Evolutionary conservation across 2,888 invertebrate species (phyloP).

Genomic region (Sepioteuthis lessoniana): DNA sequence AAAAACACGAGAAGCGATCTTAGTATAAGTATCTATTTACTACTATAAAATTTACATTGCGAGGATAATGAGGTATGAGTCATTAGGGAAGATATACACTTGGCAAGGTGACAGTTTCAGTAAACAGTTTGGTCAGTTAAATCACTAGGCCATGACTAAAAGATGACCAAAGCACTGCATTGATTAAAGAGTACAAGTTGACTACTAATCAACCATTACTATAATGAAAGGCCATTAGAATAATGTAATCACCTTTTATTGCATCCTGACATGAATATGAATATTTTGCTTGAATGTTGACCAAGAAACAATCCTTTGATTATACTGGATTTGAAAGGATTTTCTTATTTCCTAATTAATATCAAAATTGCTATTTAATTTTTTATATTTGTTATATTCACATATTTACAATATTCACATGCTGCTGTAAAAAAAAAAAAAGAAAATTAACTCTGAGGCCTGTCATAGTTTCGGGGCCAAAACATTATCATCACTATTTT

Average conservation of each 20-base stretch:
- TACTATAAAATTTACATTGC: background rate
- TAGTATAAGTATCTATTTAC: background rate
- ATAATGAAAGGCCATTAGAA: background rate
- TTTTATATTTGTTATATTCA: no score
- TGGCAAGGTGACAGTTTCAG: background rate
- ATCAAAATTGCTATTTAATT: no score
- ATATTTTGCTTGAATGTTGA: no score
- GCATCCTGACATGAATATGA: no score
- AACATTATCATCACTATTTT: no score
- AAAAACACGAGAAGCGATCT: background rate
- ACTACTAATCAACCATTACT: background rate
- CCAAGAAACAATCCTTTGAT: no score
- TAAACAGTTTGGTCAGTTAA: background rate
- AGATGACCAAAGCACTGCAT: background rate
- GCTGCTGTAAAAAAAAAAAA: no score
- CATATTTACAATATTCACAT: no score
- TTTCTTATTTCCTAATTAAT: no score
- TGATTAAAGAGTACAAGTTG: background rate
- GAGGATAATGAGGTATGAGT: background rate
- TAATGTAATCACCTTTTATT: background rate
- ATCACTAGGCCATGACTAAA: background rate
- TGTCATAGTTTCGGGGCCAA: no score
- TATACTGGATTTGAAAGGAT: no score
- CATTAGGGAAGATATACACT: background rate
- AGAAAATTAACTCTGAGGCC: no score